A percentile compares a stretch with the other conserved stretches of the same genome.
Evolutionary conservation across 2,797 vertebrate genomes (phyloP).

Genomic region (Toxotes lorentzi): DNA sequence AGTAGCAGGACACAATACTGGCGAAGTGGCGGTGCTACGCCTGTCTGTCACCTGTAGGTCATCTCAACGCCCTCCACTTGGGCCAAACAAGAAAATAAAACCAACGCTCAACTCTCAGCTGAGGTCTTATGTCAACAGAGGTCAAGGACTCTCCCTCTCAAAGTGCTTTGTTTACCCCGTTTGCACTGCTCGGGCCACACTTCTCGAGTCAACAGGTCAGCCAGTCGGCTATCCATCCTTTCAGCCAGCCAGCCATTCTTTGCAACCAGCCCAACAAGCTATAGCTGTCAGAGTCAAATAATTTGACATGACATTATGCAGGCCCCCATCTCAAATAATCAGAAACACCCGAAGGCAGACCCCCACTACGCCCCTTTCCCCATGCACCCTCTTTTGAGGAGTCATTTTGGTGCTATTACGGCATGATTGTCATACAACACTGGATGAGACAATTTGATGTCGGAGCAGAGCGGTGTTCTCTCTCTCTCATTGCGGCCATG

Average conservation of each 20-base stretch:
- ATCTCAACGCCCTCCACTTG: constrained; percentile 61
- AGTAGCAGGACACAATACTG: constrained; percentile 62
- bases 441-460: constrained; percentile 83
- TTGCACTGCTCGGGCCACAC: constrained; percentile 83
- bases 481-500: constrained; percentile 72
- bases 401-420: constrained; percentile 95
- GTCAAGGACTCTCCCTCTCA: constrained; percentile 79
- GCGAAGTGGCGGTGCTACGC: constrained; percentile 35
- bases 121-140: constrained; percentile 73
- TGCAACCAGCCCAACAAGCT: constrained; percentile 84
- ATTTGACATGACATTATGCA: constrained; percentile 98
- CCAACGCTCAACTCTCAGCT: constrained; percentile 44
- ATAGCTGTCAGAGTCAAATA: constrained; percentile 95
- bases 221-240: constrained; percentile 74
- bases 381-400: constrained; percentile 85
- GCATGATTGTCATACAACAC: constrained; percentile 90
- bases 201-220: constrained; percentile 53
- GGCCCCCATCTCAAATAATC: constrained; percentile 94
- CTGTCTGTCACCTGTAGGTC: constrained; percentile 65
- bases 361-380: constrained; percentile 51
- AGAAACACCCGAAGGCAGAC: constrained; percentile 91
- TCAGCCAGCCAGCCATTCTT: constrained; percentile 28
- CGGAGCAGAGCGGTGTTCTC: constrained; percentile 70
- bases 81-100: constrained; percentile 64
- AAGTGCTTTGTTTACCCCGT: constrained; percentile 76